Conservation (phyloP, 1,140 invertebrate genomes). For the Aphis craccivora region DNA sequence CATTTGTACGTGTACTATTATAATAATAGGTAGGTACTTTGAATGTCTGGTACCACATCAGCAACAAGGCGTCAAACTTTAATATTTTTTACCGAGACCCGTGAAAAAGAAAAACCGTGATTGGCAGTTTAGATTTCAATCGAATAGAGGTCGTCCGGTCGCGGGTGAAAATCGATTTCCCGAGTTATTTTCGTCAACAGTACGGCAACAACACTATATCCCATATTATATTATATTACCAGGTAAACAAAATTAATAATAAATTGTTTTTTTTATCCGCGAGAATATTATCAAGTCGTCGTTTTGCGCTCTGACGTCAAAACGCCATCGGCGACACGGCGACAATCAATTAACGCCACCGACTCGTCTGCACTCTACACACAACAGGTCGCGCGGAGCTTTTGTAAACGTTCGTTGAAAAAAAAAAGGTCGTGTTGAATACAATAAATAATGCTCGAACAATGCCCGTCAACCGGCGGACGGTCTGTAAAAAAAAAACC, state of each 20-base stretch:
- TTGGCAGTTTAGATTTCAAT: neutral
- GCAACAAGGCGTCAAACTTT: neutral
- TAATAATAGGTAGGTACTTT: neutral
- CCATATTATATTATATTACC: neutral
- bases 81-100: neutral
- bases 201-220: neutral
- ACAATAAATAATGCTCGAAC: neutral
- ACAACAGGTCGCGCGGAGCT: neutral
- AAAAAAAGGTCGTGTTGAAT: neutral
- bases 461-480: neutral
- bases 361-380: neutral
- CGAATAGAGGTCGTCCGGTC: neutral
- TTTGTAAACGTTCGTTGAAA: neutral
- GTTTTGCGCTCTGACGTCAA: neutral
- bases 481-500: neutral
- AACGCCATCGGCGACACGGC: neutral
- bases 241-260: conserved; percentile 1
- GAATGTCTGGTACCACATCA: neutral
- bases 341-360: conserved; percentile 5
- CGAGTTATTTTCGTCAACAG: neutral
- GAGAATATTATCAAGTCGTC: neutral
- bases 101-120: neutral
- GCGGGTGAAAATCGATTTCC: neutral
- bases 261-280: neutral
- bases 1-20: neutral